Evolutionary conservation across 2,113 vertebrate genomes (phyloP).

Genomic region (Chaenocephalus aceratus): DNA sequence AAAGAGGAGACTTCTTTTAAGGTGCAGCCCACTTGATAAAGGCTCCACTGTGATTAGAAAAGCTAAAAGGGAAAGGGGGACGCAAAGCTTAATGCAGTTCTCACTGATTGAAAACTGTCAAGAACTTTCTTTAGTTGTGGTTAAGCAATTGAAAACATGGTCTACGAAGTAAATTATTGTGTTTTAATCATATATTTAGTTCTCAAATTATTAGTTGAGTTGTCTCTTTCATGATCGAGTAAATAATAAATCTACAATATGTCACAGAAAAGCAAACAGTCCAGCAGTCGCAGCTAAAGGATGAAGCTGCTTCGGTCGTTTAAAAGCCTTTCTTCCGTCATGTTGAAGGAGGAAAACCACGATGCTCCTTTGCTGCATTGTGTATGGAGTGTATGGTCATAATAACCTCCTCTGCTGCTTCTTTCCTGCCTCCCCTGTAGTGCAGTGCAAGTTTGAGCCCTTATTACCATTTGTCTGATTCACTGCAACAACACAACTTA

Average conservation of each 20-base stretch:
- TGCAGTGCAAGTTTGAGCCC: background rate
- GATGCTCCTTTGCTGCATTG: conserved; percentile 1
- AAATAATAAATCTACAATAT: background rate
- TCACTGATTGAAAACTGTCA: conserved; percentile 63
- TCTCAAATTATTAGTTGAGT: background rate
- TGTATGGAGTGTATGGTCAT: conserved; percentile 9
- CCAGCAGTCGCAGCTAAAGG: background rate
- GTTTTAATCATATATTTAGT: background rate
- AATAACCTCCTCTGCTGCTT: background rate
- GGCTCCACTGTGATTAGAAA: conserved; percentile 66
- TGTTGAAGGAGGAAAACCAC: background rate
- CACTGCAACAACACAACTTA: too few species aligned
- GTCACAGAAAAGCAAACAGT: background rate
- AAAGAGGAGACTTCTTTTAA: conserved; percentile 65
- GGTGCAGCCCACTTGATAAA: conserved; percentile 65
- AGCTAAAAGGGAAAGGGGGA: conserved; percentile 44
- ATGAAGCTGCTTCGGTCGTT: background rate
- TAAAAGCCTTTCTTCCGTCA: background rate
- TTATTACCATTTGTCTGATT: background rate
- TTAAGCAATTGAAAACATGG: conserved; percentile 10
- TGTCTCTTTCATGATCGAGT: background rate
- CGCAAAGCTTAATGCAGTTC: conserved; percentile 42
- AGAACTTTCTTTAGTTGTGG: conserved; percentile 40
- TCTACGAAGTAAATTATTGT: background rate
- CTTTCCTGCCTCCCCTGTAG: background rate